Evolutionary conservation across 2,797 vertebrate species (phyloP).

Genomic region (Decapterus maruadsi): DNA sequence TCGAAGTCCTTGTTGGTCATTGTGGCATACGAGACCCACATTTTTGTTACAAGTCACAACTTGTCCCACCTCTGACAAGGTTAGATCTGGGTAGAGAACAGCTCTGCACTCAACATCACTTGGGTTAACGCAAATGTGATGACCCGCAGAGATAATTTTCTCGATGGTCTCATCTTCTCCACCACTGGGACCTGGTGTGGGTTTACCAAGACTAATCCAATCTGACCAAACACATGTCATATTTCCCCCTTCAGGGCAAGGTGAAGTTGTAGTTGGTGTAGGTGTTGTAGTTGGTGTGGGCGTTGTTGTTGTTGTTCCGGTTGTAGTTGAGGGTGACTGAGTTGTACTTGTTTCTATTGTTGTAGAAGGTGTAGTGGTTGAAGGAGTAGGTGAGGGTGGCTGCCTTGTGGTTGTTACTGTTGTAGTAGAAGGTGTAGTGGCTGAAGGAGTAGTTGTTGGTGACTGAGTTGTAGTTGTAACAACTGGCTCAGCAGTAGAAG

Average conservation of each 20-base stretch:
- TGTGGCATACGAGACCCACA: conserved; percentile 45
- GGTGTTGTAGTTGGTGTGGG: neutral
- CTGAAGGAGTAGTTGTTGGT: neutral
- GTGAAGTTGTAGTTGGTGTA: neutral
- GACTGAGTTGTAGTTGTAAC: neutral
- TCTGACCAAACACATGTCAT: conserved; percentile 35
- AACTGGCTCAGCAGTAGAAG: no score
- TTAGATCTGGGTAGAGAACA: conserved; percentile 6
- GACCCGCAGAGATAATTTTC: conserved; percentile 30
- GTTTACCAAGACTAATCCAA: conserved; percentile 44
- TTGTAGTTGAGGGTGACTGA: conserved; percentile 1
- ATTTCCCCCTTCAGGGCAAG: conserved; percentile 17
- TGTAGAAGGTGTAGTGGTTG: neutral
- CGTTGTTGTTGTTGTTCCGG: neutral
- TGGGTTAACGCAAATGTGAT: conserved; percentile 10
- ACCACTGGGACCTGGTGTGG: conserved; percentile 46
- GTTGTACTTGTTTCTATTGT: conserved; percentile 12
- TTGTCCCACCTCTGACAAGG: conserved; percentile 24
- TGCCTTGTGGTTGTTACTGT: neutral
- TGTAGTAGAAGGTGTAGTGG: neutral
- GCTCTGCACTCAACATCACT: conserved; percentile 43
- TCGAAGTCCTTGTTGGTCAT: conserved; percentile 48
- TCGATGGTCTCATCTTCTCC: conserved; percentile 55
- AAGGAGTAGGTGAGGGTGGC: neutral
- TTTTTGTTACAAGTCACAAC: no score